Conservation (phyloP, 2,888 invertebrate genomes). For the Thereva unica region DNA sequence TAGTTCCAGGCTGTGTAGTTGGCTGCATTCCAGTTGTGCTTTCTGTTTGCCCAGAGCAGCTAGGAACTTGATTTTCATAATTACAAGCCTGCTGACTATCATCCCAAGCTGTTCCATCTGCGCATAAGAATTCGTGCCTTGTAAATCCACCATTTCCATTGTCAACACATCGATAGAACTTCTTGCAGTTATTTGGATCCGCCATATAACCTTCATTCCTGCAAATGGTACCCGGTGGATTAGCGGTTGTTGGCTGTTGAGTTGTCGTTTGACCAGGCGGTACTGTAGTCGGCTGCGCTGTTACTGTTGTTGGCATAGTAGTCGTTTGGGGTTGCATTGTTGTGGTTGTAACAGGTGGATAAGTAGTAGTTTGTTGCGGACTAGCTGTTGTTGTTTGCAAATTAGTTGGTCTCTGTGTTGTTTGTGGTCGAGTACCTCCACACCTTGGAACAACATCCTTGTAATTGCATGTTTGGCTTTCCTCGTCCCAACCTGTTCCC, state of each 20-base stretch:
- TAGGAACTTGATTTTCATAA: constrained; percentile 50
- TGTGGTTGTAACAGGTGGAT: constrained; percentile 40
- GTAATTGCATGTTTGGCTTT: constrained; percentile 65
- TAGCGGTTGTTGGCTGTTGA: constrained; percentile 32
- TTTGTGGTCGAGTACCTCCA: constrained; percentile 40
- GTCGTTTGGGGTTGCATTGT: constrained; percentile 36
- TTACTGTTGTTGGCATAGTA: constrained; percentile 36
- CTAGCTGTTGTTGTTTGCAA: constrained; percentile 46
- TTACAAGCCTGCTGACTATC: constrained; percentile 62
- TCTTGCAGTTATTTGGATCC: constrained; percentile 61
- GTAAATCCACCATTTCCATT: constrained; percentile 57
- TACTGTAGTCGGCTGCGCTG: constrained; percentile 31
- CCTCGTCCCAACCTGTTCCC: constrained; percentile 72
- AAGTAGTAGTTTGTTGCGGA: constrained; percentile 41
- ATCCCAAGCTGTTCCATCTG: constrained; percentile 65
- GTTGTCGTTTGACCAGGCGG: constrained; percentile 43
- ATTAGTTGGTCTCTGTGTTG: constrained; percentile 38
- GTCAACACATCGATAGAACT: constrained; percentile 64
- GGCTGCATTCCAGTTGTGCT: constrained; percentile 1
- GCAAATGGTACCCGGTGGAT: constrained; percentile 46
- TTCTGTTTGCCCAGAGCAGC: constrained; percentile 33
- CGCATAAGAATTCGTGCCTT: constrained; percentile 62
- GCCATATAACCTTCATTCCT: constrained; percentile 58
- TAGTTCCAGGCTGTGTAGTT: background rate
- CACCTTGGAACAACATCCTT: constrained; percentile 47